A percentile compares a stretch with the other conserved stretches of the same genome.
These are phyloP conservation scores for Pachypeltis micranthus DNA, from an alignment of 1,140 invertebrate genomes.

Conservation along the genomic window DNA sequence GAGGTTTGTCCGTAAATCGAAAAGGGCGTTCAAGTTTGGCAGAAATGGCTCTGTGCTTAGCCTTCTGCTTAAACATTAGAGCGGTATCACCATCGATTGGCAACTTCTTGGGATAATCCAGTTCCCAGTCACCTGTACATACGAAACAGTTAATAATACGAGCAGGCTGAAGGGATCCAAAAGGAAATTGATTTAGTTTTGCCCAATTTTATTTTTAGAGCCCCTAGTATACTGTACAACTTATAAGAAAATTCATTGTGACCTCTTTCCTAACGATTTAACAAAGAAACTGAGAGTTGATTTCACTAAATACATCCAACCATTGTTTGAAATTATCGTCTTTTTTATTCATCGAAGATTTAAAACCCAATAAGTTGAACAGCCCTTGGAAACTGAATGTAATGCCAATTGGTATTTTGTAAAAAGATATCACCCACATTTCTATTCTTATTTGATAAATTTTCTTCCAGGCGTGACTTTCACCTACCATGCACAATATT, in stretches of 20 bases:
- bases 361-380: neutral
- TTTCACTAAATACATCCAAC: neutral
- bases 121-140: conserved; percentile 47
- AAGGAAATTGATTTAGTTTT: neutral
- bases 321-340: neutral
- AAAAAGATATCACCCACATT: neutral
- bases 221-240: neutral
- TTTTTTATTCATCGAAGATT: neutral
- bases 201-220: neutral
- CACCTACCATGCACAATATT: neutral
- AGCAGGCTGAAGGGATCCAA: neutral
- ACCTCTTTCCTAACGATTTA: neutral
- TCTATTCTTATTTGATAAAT: neutral
- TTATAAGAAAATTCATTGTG: neutral
- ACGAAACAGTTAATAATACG: neutral
- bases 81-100: conserved; percentile 74
- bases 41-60: conserved; percentile 91
- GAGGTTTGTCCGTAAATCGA: conserved; percentile 71
- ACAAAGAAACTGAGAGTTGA: neutral
- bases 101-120: conserved; percentile 66
- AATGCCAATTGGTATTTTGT: neutral
- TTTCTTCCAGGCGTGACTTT: neutral
- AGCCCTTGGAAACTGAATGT: neutral
- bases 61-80: conserved; percentile 85
- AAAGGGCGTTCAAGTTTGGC: conserved; percentile 69